Evolutionary conservation across 2,797 vertebrate genomes (phyloP), one percentile per base, ranked within the genome.

Genomic region (Dallia pectoralis): DNA sequence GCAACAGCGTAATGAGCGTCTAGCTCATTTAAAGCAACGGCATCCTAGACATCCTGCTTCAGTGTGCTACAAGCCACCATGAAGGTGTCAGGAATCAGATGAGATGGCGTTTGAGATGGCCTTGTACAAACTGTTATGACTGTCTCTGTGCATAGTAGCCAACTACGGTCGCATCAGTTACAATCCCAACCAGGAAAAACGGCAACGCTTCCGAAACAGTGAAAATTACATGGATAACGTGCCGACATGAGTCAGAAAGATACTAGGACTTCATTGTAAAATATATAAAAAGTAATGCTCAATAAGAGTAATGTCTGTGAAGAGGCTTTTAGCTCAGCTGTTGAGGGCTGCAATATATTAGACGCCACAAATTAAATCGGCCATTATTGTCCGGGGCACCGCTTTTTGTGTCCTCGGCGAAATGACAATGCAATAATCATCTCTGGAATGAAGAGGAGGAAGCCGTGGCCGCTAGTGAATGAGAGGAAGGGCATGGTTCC

Each of bases 301-400:
- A 78, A 56, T 68, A 48, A 71, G 72, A 76, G 59, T 80, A 77
- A 73, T 56, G 69, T 77, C 78, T 64, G 67, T 62, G 63, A 51
- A 49, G 56, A 85, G 33, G 77, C 79, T 87, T 87, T 85, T 79
- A 88, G 82, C 48, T 76, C 74, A 67, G 72, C 71, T 69, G 73
- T 73, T 79, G 70, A 77, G 73, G 70, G 77, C 51, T 71, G 62
- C 74, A 78, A 79, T 61, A 71, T 51, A 67, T n/a, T 71, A 73
- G 71, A 77, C 75, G 71, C 73, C 47, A 44, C 27, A 69, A 72
- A 59, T 68, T 68, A 30, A 61, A 56, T 61, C 29, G 53, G 36
- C 47, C 27, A 27, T 47, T 49, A 74, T 74, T 48, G 67, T 40
- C 33, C 22, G 22, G 44, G 32, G n/a, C n/a, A 69, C 53, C 33